These are phyloP conservation scores for Clivina fossor DNA, from an alignment of 2,888 invertebrate genomes.

Conservation along the genomic window DNA sequence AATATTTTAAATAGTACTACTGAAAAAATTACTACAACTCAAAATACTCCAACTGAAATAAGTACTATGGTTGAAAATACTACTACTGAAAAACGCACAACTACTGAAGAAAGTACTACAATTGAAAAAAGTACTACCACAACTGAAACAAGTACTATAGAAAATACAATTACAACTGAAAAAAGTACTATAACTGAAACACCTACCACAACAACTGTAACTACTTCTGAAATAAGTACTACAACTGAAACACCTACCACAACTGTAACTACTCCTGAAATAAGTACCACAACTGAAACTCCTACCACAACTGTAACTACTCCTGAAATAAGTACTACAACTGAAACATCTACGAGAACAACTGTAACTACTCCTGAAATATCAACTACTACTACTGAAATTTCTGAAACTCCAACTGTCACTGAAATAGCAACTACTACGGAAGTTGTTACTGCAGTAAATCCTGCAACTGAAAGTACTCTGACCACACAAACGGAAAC, in stretches of 20 bases:
- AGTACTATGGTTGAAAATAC: conserved; percentile 12
- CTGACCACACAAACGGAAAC: neutral
- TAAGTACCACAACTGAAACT: neutral
- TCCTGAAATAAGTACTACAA: conserved; percentile 1
- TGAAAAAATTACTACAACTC: neutral
- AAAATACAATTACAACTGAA: conserved; percentile 10
- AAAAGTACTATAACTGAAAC: neutral
- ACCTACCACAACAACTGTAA: neutral
- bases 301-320: neutral
- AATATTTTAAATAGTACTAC: conserved; percentile 2
- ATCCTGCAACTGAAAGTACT: conserved; percentile 2
- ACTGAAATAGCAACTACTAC: neutral
- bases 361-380: conserved; percentile 4
- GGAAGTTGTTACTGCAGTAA: neutral
- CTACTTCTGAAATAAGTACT: neutral
- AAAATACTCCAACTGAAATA: conserved; percentile 11
- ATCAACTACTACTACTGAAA: neutral
- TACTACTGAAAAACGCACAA: neutral
- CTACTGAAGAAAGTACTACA: neutral
- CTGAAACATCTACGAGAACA: conserved; percentile 8
- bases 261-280: conserved; percentile 5
- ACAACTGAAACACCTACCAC: neutral
- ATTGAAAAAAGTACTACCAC: too few species aligned
- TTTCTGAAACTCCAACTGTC: neutral
- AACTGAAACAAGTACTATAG: too few species aligned